A percentile compares a stretch with the other conserved stretches of the same genome.
phyloP scores from a whole-genome alignment of 2,113 vertebrate species.

The Leucopsar rothschildi region DNA sequence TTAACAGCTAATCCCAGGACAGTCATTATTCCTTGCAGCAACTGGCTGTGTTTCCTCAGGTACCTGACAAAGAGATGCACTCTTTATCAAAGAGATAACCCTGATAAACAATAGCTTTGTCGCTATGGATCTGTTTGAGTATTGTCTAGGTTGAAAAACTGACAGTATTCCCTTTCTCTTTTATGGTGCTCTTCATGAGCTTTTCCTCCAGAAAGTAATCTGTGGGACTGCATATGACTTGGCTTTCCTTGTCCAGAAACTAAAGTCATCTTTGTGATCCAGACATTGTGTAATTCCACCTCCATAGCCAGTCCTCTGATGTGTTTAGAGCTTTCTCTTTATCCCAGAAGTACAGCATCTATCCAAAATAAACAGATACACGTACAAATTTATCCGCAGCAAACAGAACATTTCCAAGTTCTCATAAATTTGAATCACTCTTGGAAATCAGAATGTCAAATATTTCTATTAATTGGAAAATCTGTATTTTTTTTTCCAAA shows the following conservation, averaged over 20 bases:
- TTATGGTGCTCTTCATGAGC: not conserved
- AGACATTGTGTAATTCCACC: constrained; percentile 1
- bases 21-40: not conserved
- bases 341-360: not conserved
- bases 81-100: not conserved
- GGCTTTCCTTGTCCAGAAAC: not conserved
- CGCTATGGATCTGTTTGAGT: not conserved
- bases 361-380: constrained; percentile 3
- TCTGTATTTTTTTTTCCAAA: not conserved
- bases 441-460: not conserved
- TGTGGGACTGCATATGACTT: not conserved
- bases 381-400: not conserved
- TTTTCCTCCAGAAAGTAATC: not conserved
- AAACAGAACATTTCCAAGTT: not conserved
- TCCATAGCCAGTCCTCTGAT: not conserved
- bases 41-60: not conserved
- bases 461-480: not conserved
- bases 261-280: not conserved
- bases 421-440: not conserved
- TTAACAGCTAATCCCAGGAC: not conserved
- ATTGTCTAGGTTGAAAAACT: not conserved
- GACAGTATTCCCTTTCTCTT: not conserved
- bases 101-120: not conserved
- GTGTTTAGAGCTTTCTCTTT: not conserved
- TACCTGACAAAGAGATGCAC: not conserved